phyloP scores from a whole-genome alignment of 1,140 invertebrate genomes.

The Procambarus virginalis region DNA sequence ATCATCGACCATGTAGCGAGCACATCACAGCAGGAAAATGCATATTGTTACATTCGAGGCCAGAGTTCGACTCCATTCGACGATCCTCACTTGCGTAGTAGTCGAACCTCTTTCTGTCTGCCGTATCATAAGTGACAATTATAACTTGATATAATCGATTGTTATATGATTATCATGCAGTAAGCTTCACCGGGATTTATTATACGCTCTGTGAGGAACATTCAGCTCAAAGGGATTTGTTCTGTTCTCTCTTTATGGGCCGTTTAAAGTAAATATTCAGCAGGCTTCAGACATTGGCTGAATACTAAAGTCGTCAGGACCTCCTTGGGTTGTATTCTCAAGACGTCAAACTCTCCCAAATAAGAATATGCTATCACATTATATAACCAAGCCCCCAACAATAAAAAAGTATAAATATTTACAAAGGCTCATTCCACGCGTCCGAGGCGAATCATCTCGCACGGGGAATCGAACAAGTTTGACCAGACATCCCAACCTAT shows the following conservation, averaged over 20 bases:
- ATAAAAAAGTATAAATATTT: not conserved
- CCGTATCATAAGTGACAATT: no score
- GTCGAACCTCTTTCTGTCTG: no score
- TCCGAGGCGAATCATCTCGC: not conserved
- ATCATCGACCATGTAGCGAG: no score
- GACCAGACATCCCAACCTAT: not conserved
- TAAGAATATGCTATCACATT: not conserved
- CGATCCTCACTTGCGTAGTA: not conserved
- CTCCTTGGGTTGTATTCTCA: not conserved
- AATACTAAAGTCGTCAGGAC: not conserved
- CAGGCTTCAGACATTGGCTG: not conserved
- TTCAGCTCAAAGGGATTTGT: not conserved
- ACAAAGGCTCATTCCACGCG: not conserved
- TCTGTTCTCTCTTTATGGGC: not conserved
- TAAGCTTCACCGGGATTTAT: not conserved
- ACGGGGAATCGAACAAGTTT: not conserved
- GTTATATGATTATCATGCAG: not conserved
- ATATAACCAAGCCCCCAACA: not conserved
- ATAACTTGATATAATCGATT: no score
- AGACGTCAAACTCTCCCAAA: not conserved
- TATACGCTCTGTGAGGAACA: not conserved
- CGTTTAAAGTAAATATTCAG: not conserved
- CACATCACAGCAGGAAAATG: not conserved
- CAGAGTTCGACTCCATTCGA: not conserved
- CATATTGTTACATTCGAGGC: not conserved